phyloP scores from a whole-genome alignment of 92 coral and sea anemone genomes.

The Umimayanthus chanpuru region DNA sequence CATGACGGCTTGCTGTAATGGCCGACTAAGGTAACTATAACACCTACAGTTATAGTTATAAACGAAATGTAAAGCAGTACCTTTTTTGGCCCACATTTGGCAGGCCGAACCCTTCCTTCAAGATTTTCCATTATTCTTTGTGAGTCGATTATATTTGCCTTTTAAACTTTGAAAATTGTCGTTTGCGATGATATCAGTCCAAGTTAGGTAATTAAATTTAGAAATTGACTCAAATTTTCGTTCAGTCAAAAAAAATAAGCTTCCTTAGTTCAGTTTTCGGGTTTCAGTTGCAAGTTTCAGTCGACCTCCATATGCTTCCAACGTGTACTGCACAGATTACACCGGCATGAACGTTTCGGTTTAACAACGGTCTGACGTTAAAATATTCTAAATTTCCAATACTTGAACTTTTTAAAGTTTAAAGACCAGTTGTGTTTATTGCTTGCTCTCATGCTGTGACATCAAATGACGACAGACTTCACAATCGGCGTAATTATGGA shows the following conservation, averaged over 20 bases:
- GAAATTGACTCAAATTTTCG: not conserved
- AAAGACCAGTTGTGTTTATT: not conserved
- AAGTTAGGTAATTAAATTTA: too few species aligned
- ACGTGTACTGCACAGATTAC: not conserved
- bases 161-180: too few species aligned
- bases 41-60: not conserved
- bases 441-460: not conserved
- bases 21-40: slow-evolving; percentile 26
- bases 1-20: slow-evolving; percentile 36
- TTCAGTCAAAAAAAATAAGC: not conserved
- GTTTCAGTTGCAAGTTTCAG: not conserved
- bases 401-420: not conserved
- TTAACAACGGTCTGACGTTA: not conserved
- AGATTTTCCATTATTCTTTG: slow-evolving; percentile 17
- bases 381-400: not conserved
- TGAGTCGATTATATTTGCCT: not conserved
- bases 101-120: slow-evolving; percentile 37
- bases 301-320: not conserved
- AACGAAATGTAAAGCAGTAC: slow-evolving; percentile 20
- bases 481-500: too few species aligned
- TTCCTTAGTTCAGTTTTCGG: too few species aligned
- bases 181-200: not conserved
- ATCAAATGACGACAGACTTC: not conserved
- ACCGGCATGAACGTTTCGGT: not conserved
- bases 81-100: slow-evolving; percentile 31